These are phyloP conservation scores for Ctena decussata DNA, from an alignment of 2,888 invertebrate species.

Conservation along the genomic window DNA sequence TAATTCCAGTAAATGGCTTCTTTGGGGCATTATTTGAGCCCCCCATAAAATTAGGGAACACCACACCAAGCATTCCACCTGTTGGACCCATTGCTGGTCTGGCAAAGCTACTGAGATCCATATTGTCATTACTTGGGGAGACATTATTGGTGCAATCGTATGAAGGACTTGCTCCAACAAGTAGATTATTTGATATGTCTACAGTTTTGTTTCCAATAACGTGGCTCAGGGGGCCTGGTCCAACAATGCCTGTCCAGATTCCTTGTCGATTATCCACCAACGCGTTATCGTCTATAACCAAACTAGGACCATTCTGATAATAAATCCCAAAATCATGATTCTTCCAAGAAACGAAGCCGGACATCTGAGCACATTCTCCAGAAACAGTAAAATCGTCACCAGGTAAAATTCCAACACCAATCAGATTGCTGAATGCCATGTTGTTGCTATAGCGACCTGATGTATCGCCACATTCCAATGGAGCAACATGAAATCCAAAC, in stretches of 20 bases:
- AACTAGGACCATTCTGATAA: constrained; percentile 43
- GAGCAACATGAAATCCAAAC: constrained; percentile 68
- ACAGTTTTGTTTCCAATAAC: constrained; percentile 64
- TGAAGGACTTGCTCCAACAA: constrained; percentile 78
- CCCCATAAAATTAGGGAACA: constrained; percentile 72
- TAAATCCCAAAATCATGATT: constrained; percentile 81
- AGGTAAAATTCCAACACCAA: constrained; percentile 65
- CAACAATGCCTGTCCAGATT: constrained; percentile 73
- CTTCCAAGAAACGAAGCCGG: constrained; percentile 78
- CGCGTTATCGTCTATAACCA: constrained; percentile 63
- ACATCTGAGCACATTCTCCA: constrained; percentile 67
- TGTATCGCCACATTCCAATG: constrained; percentile 63
- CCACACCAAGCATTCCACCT: constrained; percentile 71
- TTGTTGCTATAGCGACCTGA: constrained; percentile 70
- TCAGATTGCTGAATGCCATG: constrained; percentile 68
- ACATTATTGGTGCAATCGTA: constrained; percentile 76
- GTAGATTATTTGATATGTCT: constrained; percentile 67
- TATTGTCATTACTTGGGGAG: constrained; percentile 54
- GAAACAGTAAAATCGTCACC: background rate
- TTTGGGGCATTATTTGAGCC: constrained; percentile 75
- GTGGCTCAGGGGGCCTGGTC: constrained; percentile 71
- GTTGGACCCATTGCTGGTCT: constrained; percentile 49
- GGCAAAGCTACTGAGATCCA: constrained; percentile 48
- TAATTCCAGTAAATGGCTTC: constrained; percentile 77
- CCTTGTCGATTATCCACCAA: constrained; percentile 80